Evolutionary conservation across 2,797 vertebrate species (phyloP), one percentile per base, ranked within the genome.

Genomic region (Betta splendens): DNA sequence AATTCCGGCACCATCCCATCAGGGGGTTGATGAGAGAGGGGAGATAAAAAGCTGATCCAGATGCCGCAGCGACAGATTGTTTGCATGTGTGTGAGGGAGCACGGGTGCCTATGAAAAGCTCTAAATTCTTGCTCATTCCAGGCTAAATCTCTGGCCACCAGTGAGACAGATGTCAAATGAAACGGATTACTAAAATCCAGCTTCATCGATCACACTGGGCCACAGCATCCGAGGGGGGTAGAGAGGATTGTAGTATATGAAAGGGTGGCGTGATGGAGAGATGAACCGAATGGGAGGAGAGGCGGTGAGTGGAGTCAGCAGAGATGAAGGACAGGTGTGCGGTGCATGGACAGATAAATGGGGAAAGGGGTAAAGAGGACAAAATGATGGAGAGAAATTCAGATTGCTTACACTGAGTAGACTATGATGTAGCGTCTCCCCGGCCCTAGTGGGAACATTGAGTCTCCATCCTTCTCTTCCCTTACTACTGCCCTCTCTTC

Each of bases 141-240:
- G 63, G 42, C 69, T 64, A 79, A 80, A 77, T 77, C 78, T 85
- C 75, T 74, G 29, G 76, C 71, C 44, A 16, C 64, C 68, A 29
- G 38, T 28, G 63, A 79, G 72, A 81, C 70, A 40, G 69, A 80
- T 78, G 75, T 88, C 87, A 88, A 84, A 81, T 79, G 72, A 87
- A 83, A 84, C 72, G 65, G 88, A 89, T 87, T 75, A 77, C 74
- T 17, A 35, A 73, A 78, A 85, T 85, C 77, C 79, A 58, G 80
- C 77, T 58, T 58, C 81, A 87, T 91, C 72, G 68, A 89, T 89
- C 84, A 86, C 42, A 32, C 48, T 3, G 59, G 42, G 67, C 50
- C 48, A 21, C 57, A 26, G 52, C 36, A 18, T 64, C 47, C 22
- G 45, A 13, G 10, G 52, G 37, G 13, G 36, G 28, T 7, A 46